phyloP scores from a whole-genome alignment of 2,888 invertebrate genomes.

The Cataglyphis cursor region DNA sequence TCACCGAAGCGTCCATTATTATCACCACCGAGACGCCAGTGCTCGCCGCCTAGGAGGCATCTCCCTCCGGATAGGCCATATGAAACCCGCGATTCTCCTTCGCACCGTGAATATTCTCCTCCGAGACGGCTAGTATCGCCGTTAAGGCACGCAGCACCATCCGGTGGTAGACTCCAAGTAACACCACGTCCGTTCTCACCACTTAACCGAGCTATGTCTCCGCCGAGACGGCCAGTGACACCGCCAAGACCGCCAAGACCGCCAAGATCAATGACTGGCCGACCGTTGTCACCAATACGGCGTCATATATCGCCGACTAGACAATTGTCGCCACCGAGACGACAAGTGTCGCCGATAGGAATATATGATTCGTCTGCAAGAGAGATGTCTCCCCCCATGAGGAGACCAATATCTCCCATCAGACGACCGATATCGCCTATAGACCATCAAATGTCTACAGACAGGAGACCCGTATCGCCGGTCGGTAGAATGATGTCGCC shows the following conservation, averaged over 20 bases:
- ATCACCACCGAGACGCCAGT: conserved; percentile 67
- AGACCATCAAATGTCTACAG: conserved; percentile 67
- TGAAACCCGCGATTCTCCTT: conserved; percentile 55
- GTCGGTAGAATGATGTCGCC: conserved; percentile 67
- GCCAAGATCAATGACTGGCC: conserved; percentile 48
- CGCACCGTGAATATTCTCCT: conserved; percentile 58
- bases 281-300: conserved; percentile 66
- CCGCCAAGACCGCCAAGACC: conserved; percentile 65
- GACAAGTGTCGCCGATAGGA: conserved; percentile 50
- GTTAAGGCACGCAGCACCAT: conserved; percentile 33
- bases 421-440: conserved; percentile 19
- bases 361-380: conserved; percentile 52
- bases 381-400: conserved; percentile 50
- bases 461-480: conserved; percentile 68
- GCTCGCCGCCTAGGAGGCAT: conserved; percentile 73
- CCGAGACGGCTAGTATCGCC: conserved; percentile 54
- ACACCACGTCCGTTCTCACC: conserved; percentile 61
- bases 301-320: conserved; percentile 65
- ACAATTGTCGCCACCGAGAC: conserved; percentile 59
- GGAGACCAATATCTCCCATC: conserved; percentile 50
- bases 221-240: conserved; percentile 64
- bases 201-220: conserved; percentile 58
- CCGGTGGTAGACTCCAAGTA: conserved; percentile 19
- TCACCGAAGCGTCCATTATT: conserved; percentile 75
- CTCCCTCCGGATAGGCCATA: conserved; percentile 57